Evolutionary conservation across 2,888 invertebrate genomes (phyloP), one percentile per base, ranked within the genome.

Genomic region (Tiphia femorata): DNA sequence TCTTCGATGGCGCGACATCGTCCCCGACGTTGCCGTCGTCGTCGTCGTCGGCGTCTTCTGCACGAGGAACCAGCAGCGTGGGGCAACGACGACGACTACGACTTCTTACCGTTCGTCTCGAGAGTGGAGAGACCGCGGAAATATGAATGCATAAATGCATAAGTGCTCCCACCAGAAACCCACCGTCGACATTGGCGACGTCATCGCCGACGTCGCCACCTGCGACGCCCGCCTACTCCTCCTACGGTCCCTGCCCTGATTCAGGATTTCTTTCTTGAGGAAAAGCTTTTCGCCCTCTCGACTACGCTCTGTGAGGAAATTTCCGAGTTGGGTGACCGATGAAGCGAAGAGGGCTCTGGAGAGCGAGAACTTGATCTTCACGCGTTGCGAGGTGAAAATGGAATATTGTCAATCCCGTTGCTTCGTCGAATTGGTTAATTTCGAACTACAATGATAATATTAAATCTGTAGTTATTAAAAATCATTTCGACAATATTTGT

Each of bases 61-160:
- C n/a, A n/a, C n/a, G n/a, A n/a, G n/a, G n/a, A n/a, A n/a, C n/a
- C n/a, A n/a, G n/a, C n/a, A 8, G 21, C 38, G 17, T n/a, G 38
- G 38, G 8, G 30, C 23, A n/a, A 20, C 27, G 66, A 59, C 62
- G 70, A 62, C 58, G 70, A 52, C 58, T 71, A 74, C 72, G 74
- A 71, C 75, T 76, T 79, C 74, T 72, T 76, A 70, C 70, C 60
- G 63, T 61, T 64, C 68, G 71, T 67, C 68, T 65, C 61, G 60
- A 62, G 70, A 69, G 69, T 17, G 19, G 64, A 68, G 70, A 75
- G 76, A 76, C 74, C 79, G 70, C 75, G 75, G 77, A 82, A 82
- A 83, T 81, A 80, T 78, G 79, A 82, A 83, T 83, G 82, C 81
- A 82, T 83, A 82, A 83, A 82, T 82, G 82, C 81, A 82, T 81